Percentiles rank a stretch among this genome's conserved stretches.
Evolutionary conservation across 1,140 invertebrate genomes (phyloP).

Genomic region (Lordiphosa stackelbergi): DNA sequence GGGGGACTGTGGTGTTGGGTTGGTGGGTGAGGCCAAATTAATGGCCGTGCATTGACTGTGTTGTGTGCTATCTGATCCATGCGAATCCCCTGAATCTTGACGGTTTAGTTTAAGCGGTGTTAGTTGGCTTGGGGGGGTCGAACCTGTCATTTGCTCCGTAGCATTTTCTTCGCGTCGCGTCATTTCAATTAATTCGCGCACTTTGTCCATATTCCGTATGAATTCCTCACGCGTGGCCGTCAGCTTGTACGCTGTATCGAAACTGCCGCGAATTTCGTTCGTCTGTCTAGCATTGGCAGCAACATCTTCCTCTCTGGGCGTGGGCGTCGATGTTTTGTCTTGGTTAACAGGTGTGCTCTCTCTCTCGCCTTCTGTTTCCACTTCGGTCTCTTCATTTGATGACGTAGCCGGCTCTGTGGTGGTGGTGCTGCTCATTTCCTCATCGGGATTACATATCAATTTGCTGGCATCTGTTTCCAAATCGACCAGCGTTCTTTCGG

Average conservation of each 20-base stretch:
- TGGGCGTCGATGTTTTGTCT: too few species aligned
- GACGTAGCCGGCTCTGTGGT: constrained; percentile 47
- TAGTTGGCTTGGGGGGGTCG: constrained; percentile 42
- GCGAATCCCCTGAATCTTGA: constrained; percentile 76
- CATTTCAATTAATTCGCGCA: constrained; percentile 69
- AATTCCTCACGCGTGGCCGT: constrained; percentile 65
- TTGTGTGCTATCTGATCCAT: constrained; percentile 78
- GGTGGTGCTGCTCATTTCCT: constrained; percentile 43
- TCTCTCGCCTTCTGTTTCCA: constrained; percentile 49
- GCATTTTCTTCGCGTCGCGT: constrained; percentile 53
- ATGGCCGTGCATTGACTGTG: constrained; percentile 79
- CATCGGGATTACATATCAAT: constrained; percentile 41
- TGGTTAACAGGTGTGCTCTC: constrained; percentile 76
- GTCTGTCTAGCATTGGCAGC: too few species aligned
- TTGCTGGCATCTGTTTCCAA: constrained; percentile 62
- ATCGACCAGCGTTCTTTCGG: constrained; percentile 54
- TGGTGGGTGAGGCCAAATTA: constrained; percentile 69
- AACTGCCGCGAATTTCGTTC: constrained; percentile 37
- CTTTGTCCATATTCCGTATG: constrained; percentile 66
- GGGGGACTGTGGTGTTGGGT: constrained; percentile 21
- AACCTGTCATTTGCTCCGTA: constrained; percentile 18
- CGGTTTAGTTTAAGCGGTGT: constrained; percentile 37
- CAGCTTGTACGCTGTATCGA: constrained; percentile 54
- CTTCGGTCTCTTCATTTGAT: constrained; percentile 56
- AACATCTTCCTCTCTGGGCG: too few species aligned